A percentile compares a stretch with the other conserved stretches of the same genome.
These are phyloP conservation scores for Trichogramma evanescens DNA, from an alignment of 2,888 invertebrate genomes.

Conservation along the genomic window DNA sequence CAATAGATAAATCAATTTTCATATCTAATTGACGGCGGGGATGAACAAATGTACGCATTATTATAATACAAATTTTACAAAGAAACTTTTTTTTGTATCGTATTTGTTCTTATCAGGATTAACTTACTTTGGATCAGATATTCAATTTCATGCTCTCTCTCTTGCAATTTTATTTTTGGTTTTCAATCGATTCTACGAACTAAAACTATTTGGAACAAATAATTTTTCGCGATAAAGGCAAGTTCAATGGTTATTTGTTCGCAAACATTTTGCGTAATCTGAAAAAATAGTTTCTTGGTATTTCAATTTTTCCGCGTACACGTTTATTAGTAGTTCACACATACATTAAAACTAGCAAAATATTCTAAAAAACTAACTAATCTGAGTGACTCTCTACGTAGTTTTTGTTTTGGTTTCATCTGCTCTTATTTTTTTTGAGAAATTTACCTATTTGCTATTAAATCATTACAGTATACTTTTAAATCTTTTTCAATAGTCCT, in stretches of 20 bases:
- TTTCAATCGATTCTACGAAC: neutral
- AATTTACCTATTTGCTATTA: constrained; percentile 1
- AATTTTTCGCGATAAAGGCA: neutral
- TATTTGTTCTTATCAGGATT: no score
- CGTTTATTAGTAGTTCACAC: neutral
- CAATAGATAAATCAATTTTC: constrained; percentile 12
- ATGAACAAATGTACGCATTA: neutral
- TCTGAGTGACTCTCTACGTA: constrained; percentile 7
- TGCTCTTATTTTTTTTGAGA: neutral
- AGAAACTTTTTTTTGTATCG: no score
- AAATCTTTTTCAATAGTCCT: neutral
- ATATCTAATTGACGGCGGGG: constrained; percentile 18
- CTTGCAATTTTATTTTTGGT: no score
- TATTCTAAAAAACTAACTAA: constrained; percentile 3
- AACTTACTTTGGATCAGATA: no score
- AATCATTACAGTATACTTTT: neutral
- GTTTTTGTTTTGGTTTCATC: constrained; percentile 7
- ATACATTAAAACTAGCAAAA: constrained; percentile 14
- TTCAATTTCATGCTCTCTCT: no score
- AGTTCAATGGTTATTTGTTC: no score
- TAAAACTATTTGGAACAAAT: constrained; percentile 16
- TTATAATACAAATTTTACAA: constrained; percentile 14
- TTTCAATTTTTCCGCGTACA: constrained; percentile 1
- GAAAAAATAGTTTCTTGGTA: neutral
- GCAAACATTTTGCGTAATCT: no score